Base-by-base conservation (phyloP, 2,888 invertebrate genomes). In the Syrphus vitripennis region DNA sequence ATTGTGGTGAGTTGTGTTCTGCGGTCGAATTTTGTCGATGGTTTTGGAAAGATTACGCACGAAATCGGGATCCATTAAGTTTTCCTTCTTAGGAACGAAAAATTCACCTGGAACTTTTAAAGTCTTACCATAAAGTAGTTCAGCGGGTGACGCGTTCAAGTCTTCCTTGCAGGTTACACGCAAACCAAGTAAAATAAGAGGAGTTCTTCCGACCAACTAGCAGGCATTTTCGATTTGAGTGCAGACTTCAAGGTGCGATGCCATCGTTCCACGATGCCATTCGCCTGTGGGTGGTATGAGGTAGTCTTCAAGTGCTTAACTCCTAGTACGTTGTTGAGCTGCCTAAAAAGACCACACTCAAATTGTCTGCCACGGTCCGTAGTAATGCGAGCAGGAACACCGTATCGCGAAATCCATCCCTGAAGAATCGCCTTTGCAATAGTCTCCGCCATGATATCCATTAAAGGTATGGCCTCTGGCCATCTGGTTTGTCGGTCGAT, bases 111-210 rank as follows among this genome's bases (percentile, higher is more conserved):
- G 40, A 24, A 69, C 16, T 26, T 69, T 53, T 12, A 69, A 76
- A 2, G 87, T 71, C 45, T 87, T 72, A 1, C 91, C 90, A 69
- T 90, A 91, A 0, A 91, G 83, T 70, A 91, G 70, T 63, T 90
- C 89, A 1, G 90, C 89, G 24, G 90, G 76, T 4, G 89, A 88
- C 5, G 89, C 74, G 9, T 88, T 76, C 0, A 90, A 67, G 74
- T 91, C 89, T 12, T 89, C 89, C 59, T 80, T 83, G 12, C 71
- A 29, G 2, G 76, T 57, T 2, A 74, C 45, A 3, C 84, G 63
- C 6, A 87, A 45, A 1, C 87, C 86, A 7, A 83, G 48, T n/a
- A 86, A 37, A 12, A 84, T 50, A 14, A 87, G 48, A 12, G 74
- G 80, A 19, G 29, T 0, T 40, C 42, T 16, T 53, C 50, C 31